Base-by-base conservation (phyloP, 2,888 invertebrate species). In the Mythimna pallens region DNA sequence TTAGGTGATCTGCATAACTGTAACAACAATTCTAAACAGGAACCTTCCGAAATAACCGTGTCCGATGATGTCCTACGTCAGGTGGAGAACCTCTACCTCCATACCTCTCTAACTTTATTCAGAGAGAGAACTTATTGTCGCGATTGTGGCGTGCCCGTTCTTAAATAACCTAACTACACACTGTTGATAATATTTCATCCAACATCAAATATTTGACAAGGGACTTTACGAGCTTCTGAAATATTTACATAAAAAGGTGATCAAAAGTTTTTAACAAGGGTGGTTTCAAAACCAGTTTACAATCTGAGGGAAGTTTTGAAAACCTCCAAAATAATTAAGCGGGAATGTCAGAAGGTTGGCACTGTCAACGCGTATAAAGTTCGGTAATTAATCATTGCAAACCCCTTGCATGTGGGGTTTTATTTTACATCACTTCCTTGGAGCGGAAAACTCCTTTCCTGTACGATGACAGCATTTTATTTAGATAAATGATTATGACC, bases 381-480 rank as follows among this genome's bases (percentile, higher is more conserved):
- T 89, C 65, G 30, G 84, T 86, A 86, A 90, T 86, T 90, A 90
- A 90, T 90, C 89, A 89, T 77, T 73, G 70, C 43, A 8, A 67
- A 80, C 70, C 75, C 68, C 59, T 58, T 52, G 72, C 73, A 85
- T 83, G 78, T 77, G 70, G 75, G 70, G 86, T 88, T 84, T 86
- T 86, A 86, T 87, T 85, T 83, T 84, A 74, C 86, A 81, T 80
- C 80, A 83, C 78, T 86, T 88, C 83, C 88, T 84, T 86, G 83
- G 85, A 65, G 82, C 83, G 86, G 80, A 81, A 86, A 87, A 78
- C 83, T 70, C 65, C 55, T 73, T 78, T 81, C 62, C 65, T 70
- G 25, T 57, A 65, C 58, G 59, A 20, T 65, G 54, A 70, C 71
- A 55, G 57, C 57, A 67, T 74, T 69, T 70, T 70, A 73, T 69